Evolutionary conservation across 2,888 invertebrate genomes (phyloP).

Genomic region (Brenthis daphne): DNA sequence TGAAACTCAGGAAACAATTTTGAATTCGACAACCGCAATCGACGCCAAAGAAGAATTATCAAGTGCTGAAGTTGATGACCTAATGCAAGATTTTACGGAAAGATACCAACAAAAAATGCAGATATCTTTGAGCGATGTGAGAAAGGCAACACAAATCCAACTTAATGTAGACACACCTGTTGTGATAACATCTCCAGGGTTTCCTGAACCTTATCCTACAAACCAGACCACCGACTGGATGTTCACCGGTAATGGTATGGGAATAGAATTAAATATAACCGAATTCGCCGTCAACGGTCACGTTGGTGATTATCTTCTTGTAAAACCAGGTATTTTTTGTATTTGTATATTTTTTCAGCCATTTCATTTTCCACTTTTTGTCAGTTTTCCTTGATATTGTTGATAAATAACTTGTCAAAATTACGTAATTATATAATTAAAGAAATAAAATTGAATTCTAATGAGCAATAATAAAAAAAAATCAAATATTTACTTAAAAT

Average conservation of each 20-base stretch:
- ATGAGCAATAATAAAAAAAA: too few relatives aligned
- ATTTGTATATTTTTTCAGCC: not conserved
- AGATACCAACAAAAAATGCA: slow-evolving; percentile 10
- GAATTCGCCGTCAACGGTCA: slow-evolving; percentile 62
- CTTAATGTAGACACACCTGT: slow-evolving; percentile 53
- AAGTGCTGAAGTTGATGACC: slow-evolving; percentile 48
- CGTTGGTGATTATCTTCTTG: slow-evolving; percentile 63
- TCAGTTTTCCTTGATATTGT: too few relatives aligned
- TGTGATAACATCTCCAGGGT: slow-evolving; percentile 59
- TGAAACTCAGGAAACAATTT: not conserved
- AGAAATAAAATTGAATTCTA: too few relatives aligned
- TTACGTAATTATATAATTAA: too few relatives aligned
- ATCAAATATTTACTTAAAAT: not conserved
- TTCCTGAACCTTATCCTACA: slow-evolving; percentile 59
- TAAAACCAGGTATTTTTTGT: slow-evolving; percentile 62
- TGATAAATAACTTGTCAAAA: too few relatives aligned
- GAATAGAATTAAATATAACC: slow-evolving; percentile 72
- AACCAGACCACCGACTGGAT: slow-evolving; percentile 64
- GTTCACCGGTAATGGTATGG: slow-evolving; percentile 63
- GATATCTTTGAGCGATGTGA: slow-evolving; percentile 22
- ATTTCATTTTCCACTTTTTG: not conserved
- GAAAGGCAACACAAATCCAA: slow-evolving; percentile 26
- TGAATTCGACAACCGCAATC: not conserved
- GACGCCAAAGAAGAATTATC: slow-evolving; percentile 43
- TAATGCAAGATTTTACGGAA: slow-evolving; percentile 51